Evolutionary conservation across 2,888 invertebrate genomes (phyloP).

Genomic region (Micoletzkya japonica): DNA sequence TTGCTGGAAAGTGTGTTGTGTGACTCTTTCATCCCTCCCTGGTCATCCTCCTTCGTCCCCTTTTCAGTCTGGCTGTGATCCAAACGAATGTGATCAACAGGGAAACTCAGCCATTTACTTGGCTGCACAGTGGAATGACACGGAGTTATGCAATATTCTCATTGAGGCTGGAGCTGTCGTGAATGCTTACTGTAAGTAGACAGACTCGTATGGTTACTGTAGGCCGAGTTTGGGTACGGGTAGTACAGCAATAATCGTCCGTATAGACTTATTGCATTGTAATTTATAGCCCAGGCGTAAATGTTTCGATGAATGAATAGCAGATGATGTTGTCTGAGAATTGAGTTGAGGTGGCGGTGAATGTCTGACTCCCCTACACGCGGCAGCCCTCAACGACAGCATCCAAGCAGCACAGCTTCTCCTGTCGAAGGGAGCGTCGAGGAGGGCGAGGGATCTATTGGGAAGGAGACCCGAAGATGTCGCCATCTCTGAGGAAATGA

Average conservation of each 20-base stretch:
- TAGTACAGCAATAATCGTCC: not conserved
- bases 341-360: slow-evolving; percentile 12
- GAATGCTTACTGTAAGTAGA: slow-evolving; percentile 21
- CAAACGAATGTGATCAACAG: slow-evolving; percentile 25
- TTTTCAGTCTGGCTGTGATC: slow-evolving; percentile 16
- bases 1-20: too few species aligned
- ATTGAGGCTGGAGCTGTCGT: slow-evolving; percentile 24
- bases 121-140: slow-evolving; percentile 20
- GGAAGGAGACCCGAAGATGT: slow-evolving; percentile 12
- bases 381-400: not conserved
- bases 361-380: slow-evolving; percentile 19
- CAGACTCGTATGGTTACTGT: too few species aligned
- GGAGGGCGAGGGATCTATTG: slow-evolving; percentile 14
- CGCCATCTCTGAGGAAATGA: not conserved
- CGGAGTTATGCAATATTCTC: not conserved
- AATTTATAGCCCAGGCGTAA: too few species aligned
- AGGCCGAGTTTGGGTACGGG: not conserved
- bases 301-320: too few species aligned
- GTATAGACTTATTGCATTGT: too few species aligned
- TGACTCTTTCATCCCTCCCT: too few species aligned
- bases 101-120: slow-evolving; percentile 19
- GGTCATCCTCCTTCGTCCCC: not conserved
- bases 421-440: slow-evolving; percentile 5
- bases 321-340: not conserved
- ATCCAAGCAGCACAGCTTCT: slow-evolving; percentile 7